phyloP scores from a whole-genome alignment of 2,797 vertebrate species.

The Anableps anableps region DNA sequence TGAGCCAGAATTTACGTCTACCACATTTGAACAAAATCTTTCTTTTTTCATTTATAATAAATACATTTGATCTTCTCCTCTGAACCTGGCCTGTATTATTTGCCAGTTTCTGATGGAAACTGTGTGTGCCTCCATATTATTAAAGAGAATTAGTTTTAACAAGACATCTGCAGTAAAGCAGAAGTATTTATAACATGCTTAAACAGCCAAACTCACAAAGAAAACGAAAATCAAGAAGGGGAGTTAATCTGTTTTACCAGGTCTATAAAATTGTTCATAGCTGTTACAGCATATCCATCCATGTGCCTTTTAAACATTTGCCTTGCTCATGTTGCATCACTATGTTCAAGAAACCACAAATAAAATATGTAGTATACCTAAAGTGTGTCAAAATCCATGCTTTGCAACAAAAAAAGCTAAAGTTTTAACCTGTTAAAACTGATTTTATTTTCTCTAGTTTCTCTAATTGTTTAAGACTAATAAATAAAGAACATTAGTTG shows the following conservation, averaged over 20 bases:
- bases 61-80: constrained; percentile 11
- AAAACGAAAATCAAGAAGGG: not conserved
- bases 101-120: constrained; percentile 9
- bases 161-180: not conserved
- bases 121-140: not conserved
- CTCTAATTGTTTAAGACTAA: not conserved
- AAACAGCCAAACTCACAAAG: not conserved
- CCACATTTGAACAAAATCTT: constrained; percentile 7
- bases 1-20: not conserved
- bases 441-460: not conserved
- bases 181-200: not conserved
- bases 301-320: not conserved
- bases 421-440: not conserved
- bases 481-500: not conserved
- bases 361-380: not conserved
- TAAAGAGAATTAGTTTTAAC: not conserved
- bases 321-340: not conserved
- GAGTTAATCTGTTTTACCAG: not conserved
- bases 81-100: constrained; percentile 7
- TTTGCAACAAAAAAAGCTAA: not conserved
- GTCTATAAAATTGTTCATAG: not conserved
- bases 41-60: constrained; percentile 6
- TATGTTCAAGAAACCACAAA: not conserved
- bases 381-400: not conserved
- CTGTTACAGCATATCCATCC: not conserved